Evolutionary conservation across 2,888 invertebrate genomes (phyloP).

Genomic region (Drosophila suboccidentalis): DNA sequence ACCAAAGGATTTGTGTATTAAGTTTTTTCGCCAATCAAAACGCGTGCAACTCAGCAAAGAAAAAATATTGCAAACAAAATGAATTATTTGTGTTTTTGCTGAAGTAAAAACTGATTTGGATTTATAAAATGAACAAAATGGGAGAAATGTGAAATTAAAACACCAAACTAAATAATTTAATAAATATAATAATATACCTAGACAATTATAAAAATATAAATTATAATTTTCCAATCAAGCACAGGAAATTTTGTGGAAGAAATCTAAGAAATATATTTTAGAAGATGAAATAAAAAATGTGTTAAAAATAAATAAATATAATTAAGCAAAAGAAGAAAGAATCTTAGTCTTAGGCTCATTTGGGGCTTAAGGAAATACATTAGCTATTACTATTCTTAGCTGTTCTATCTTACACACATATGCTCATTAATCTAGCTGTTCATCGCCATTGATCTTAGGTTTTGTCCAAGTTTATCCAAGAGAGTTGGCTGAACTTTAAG

Average conservation of each 20-base stretch:
- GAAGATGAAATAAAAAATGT: not conserved
- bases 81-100: slow-evolving; percentile 9
- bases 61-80: slow-evolving; percentile 7
- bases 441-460: slow-evolving; percentile 39
- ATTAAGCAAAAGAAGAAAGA: not conserved
- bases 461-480: slow-evolving; percentile 43
- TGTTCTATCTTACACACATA: not conserved
- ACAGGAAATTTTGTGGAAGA: not conserved
- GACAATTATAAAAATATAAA: not conserved
- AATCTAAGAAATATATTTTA: not conserved
- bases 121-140: not conserved
- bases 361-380: not conserved
- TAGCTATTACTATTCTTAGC: not conserved
- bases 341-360: not conserved
- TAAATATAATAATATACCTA: not conserved
- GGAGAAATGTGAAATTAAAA: slow-evolving; percentile 1
- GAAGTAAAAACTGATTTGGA: not conserved
- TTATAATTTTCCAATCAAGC: not conserved
- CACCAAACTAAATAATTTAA: not conserved
- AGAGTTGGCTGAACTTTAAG: slow-evolving; percentile 47
- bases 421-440: slow-evolving; percentile 32
- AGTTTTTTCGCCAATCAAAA: slow-evolving; percentile 45
- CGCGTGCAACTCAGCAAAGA: slow-evolving; percentile 42
- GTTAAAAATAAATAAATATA: not conserved
- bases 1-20: slow-evolving; percentile 57